These are phyloP conservation scores for Anolis sagrei DNA, from an alignment of 2,113 vertebrate species.

Conservation along the genomic window DNA sequence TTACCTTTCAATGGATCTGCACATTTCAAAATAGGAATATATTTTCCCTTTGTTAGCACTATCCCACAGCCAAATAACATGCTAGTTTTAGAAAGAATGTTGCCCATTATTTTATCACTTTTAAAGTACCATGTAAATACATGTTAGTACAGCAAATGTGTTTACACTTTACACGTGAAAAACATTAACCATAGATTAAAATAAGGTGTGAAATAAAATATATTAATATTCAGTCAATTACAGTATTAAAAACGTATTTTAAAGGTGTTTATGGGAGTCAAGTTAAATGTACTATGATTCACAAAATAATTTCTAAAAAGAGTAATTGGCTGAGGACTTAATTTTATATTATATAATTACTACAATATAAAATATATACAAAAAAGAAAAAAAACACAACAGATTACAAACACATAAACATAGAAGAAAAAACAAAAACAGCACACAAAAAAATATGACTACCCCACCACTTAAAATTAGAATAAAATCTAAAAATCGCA, in stretches of 20 bases:
- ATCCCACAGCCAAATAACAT: not conserved
- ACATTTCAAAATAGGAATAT: conserved; percentile 24
- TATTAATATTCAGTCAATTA: not conserved
- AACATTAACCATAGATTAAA: not conserved
- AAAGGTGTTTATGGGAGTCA: not conserved
- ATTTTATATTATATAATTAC: no score
- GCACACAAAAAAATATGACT: no score
- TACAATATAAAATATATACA: no score
- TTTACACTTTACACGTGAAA: not conserved
- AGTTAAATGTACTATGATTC: not conserved
- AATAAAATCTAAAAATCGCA: no score
- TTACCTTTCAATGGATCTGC: not conserved
- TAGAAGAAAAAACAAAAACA: no score
- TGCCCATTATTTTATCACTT: conserved; percentile 11
- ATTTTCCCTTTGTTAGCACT: not conserved
- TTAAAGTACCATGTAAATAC: not conserved
- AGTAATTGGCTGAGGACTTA: not conserved
- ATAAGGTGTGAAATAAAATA: not conserved
- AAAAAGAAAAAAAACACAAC: no score
- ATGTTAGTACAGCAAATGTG: not conserved
- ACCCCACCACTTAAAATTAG: no score
- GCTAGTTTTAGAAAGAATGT: not conserved
- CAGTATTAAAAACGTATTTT: not conserved
- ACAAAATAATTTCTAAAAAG: not conserved
- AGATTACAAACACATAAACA: no score